These are phyloP conservation scores for Pristiophorus japonicus DNA, from an alignment of 2,113 vertebrate genomes.

Conservation along the genomic window DNA sequence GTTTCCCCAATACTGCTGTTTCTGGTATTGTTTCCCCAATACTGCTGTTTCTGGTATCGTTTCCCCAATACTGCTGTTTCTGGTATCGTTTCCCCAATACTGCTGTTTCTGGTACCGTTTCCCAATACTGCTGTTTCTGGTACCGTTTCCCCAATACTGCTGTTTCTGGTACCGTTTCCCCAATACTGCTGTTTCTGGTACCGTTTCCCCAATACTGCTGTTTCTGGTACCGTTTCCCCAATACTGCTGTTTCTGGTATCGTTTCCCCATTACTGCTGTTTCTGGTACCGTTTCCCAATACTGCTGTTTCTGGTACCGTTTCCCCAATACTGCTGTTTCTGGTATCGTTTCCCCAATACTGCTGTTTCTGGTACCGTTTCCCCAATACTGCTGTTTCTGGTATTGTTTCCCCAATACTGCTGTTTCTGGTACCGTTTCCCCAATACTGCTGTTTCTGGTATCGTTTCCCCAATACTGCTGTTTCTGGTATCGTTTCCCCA, in stretches of 20 bases:
- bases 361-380: not conserved
- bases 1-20: not conserved
- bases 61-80: not conserved
- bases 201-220: not conserved
- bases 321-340: too few species aligned
- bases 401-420: not conserved
- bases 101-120: not conserved
- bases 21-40: not conserved
- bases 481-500: not conserved
- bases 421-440: not conserved
- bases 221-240: not conserved
- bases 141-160: not conserved
- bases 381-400: not conserved
- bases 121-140: not conserved
- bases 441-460: not conserved
- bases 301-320: not conserved
- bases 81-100: not conserved
- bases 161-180: not conserved
- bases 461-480: not conserved
- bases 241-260: not conserved
- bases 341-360: not conserved
- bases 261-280: not conserved
- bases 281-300: not conserved
- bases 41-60: not conserved
- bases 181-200: not conserved